These are phyloP conservation scores for Druon quercuslanigerum DNA, from an alignment of 1,140 invertebrate species.

Conservation along the genomic window DNA sequence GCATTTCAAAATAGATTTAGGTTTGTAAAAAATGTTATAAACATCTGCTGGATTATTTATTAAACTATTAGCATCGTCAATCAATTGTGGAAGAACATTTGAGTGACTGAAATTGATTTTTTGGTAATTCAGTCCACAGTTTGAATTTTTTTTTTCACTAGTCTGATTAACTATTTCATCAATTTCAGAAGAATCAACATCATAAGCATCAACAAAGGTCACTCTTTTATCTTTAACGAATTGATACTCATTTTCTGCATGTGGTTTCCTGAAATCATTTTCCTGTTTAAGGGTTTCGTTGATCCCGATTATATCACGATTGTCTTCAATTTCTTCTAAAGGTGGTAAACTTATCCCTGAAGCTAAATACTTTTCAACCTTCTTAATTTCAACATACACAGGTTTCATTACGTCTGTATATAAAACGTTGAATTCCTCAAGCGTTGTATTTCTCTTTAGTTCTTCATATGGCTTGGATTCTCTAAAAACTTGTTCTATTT, in stretches of 20 bases:
- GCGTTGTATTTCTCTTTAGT: too few relatives aligned
- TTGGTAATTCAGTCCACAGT: constrained; percentile 47
- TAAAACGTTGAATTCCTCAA: background rate
- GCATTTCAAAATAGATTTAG: constrained; percentile 67
- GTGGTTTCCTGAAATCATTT: background rate
- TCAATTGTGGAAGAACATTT: constrained; percentile 25
- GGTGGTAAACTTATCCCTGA: too few relatives aligned
- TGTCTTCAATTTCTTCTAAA: too few relatives aligned
- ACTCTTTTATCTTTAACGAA: constrained; percentile 44
- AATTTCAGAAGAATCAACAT: constrained; percentile 38
- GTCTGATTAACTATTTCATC: constrained; percentile 37
- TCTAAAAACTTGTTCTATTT: constrained; percentile 7
- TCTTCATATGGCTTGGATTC: too few relatives aligned
- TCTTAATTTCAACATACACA: constrained; percentile 4
- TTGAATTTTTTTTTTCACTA: constrained; percentile 37
- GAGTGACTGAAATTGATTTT: constrained; percentile 64
- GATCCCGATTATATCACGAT: too few relatives aligned
- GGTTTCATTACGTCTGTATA: constrained; percentile 41
- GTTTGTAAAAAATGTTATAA: constrained; percentile 55
- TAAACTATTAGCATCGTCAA: constrained; percentile 28
- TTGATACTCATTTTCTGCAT: constrained; percentile 22
- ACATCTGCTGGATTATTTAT: constrained; percentile 63
- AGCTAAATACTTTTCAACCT: background rate
- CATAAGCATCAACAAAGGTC: constrained; percentile 50
- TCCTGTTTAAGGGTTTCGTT: too few relatives aligned